Conservation (phyloP, 2,797 vertebrate genomes). For the Rhadinocentrus ornatus region DNA sequence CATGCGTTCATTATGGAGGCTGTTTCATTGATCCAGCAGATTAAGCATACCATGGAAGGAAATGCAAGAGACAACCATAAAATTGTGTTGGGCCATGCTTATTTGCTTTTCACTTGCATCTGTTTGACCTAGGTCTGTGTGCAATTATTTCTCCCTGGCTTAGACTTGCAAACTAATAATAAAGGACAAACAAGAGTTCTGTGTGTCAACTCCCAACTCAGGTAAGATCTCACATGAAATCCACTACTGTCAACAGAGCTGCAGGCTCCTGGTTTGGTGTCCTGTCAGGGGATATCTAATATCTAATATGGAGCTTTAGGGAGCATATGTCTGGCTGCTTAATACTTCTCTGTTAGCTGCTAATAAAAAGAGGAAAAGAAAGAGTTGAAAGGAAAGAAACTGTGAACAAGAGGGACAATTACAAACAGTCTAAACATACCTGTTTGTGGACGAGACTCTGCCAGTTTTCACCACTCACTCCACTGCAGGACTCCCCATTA, state of each 20-base stretch:
- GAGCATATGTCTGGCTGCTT: constrained; percentile 54
- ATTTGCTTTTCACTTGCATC: constrained; percentile 92
- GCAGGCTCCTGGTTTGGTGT: constrained; percentile 37
- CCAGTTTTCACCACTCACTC: constrained; percentile 60
- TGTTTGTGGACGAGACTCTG: constrained; percentile 69
- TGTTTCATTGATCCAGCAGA: constrained; percentile 91
- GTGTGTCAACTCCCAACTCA: constrained; percentile 90
- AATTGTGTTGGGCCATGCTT: constrained; percentile 90
- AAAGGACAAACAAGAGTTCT: constrained; percentile 95
- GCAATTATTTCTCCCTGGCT: constrained; percentile 89
- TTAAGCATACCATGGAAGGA: constrained; percentile 90
- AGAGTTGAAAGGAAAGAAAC: background rate
- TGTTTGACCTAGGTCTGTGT: constrained; percentile 91
- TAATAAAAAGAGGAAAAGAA: constrained; percentile 29
- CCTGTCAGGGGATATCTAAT: constrained; percentile 58
- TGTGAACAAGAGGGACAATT: background rate
- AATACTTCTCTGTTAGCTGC: constrained; percentile 46
- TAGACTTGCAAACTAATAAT: constrained; percentile 92
- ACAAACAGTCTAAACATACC: constrained; percentile 48
- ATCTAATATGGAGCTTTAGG: constrained; percentile 40
- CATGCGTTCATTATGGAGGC: constrained; percentile 80
- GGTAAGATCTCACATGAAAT: constrained; percentile 93
- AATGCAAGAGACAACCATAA: constrained; percentile 93
- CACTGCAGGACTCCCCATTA: constrained; percentile 69
- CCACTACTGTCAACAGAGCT: constrained; percentile 92